Evolutionary conservation across 2,797 vertebrate species (phyloP), one percentile per base, ranked within the genome.

Genomic region (Podargus strigoides): DNA sequence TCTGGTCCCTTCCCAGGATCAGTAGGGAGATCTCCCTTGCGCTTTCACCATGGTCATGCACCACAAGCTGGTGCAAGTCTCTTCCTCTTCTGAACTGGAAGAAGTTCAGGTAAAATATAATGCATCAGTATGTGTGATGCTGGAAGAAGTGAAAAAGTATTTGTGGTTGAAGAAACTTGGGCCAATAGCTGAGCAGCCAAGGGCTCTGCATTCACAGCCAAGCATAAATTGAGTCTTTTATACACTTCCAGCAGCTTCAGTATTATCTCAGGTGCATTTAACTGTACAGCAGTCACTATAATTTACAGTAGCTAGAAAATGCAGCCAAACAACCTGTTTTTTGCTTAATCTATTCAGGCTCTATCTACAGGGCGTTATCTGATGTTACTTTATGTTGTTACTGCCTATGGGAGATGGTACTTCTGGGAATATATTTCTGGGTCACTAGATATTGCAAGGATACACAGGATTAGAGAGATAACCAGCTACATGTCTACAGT

Each of bases 391-490:
- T 59, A 58, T 8, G 36, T 70, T 24, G 74, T 41, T 62, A 14
- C 70, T 90, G 90, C 68, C 84, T 87, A 27, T 42, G 87, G 69
- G 91, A 94, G 60, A 78, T 47, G 62, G 49, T 67, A 39, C 72
- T 81, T 77, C 50, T 93, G 86, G 81, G 86, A 93, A 88, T 72
- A 32, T 22, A 7, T 88, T 90, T 95, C 63, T 85, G 68, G 75
- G 88, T 85, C 73, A 82, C 34, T 50, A 85, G 78, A 17, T 73
- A 44, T 32, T 85, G 59, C 42, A 42, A 37, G 55, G 53, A 76
- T 72, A 28, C 34, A 62, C 47, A 67, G 42, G 68, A 87, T 87
- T 79, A 79, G 63, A 73, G 79, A 82, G 73, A 50, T 47, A 90
- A 46, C 37, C 77, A 82, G 81, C 77, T 47, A n/a, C 0, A 1